phyloP scores from a whole-genome alignment of 1,140 invertebrate genomes.

The Macrostomum lignano region DNA sequence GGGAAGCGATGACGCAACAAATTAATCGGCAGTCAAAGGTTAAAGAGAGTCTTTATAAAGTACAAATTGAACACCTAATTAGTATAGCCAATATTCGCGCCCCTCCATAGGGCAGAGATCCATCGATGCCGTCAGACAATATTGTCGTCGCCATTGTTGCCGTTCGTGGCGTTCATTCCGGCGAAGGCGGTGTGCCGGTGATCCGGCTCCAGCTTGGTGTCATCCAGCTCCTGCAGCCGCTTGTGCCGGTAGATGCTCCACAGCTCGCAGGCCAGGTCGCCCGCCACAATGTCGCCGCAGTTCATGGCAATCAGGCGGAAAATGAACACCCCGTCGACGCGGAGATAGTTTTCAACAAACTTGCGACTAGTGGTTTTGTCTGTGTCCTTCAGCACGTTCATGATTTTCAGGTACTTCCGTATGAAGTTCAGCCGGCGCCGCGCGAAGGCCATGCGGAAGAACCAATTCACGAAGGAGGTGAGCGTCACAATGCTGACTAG shows the following conservation, averaged over 20 bases:
- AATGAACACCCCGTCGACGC: constrained; percentile 10
- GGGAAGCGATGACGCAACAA: too few relatives aligned
- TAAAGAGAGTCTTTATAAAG: too few relatives aligned
- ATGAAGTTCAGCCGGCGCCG: constrained; percentile 3
- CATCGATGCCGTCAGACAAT: too few relatives aligned
- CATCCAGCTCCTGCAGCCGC: constrained; percentile 2
- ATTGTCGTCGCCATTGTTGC: too few relatives aligned
- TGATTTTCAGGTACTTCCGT: constrained; percentile 5
- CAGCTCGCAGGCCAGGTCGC: constrained; percentile 6
- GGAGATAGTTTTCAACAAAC: constrained; percentile 9
- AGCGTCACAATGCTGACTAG: constrained; percentile 5
- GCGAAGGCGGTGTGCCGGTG: too few relatives aligned
- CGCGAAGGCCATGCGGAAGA: constrained; percentile 4
- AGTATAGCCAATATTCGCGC: too few relatives aligned
- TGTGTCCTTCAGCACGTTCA: constrained; percentile 3
- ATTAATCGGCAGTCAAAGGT: too few relatives aligned
- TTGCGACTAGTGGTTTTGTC: constrained; percentile 3
- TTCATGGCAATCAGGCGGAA: constrained; percentile 9
- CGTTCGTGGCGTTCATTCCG: too few relatives aligned
- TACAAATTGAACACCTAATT: too few relatives aligned
- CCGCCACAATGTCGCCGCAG: constrained; percentile 8
- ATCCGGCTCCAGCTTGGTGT: too few relatives aligned
- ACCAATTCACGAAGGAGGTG: constrained; percentile 1
- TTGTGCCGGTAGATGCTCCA: constrained; percentile 6
- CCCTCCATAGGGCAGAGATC: too few relatives aligned